phyloP scores from a whole-genome alignment of 1,140 invertebrate species.

The Solenopsis invicta region DNA sequence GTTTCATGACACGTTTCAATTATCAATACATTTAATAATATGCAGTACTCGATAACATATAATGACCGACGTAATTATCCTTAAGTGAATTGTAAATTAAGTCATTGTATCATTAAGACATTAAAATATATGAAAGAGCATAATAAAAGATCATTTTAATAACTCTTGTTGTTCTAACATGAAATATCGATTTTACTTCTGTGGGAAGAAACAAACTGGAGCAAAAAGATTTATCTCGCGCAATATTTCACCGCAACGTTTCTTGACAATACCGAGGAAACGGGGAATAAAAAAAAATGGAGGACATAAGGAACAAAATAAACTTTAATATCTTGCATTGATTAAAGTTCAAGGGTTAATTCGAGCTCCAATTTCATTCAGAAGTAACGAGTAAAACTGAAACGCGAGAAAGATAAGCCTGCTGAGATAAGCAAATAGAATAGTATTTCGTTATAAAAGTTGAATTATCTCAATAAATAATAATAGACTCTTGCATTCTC shows the following conservation, averaged over 20 bases:
- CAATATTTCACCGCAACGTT: conserved; percentile 43
- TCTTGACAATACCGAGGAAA: not conserved
- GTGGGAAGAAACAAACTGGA: not conserved
- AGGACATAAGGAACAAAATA: conserved; percentile 18
- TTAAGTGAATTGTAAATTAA: not conserved
- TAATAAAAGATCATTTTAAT: conserved; percentile 11
- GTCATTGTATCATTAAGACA: not conserved
- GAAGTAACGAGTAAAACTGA: conserved; percentile 23
- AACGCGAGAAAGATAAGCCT: not conserved
- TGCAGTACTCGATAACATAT: not conserved
- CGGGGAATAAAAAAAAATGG: conserved; percentile 23
- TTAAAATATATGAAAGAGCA: not conserved
- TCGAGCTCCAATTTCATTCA: conserved; percentile 14
- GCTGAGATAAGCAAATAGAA: not conserved
- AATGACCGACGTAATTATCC: not conserved
- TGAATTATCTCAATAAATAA: not conserved
- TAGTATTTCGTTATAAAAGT: not conserved
- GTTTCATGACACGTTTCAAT: not conserved
- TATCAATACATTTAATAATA: not conserved
- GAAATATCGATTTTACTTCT: conserved; percentile 7
- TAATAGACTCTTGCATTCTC: not conserved
- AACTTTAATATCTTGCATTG: conserved; percentile 27
- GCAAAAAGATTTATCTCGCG: conserved; percentile 26
- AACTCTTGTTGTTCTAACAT: not conserved
- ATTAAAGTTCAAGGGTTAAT: conserved; percentile 47